Evolutionary conservation across 2,888 invertebrate genomes (phyloP), one percentile per base, ranked within the genome.

Genomic region (Orthonevra nobilis): DNA sequence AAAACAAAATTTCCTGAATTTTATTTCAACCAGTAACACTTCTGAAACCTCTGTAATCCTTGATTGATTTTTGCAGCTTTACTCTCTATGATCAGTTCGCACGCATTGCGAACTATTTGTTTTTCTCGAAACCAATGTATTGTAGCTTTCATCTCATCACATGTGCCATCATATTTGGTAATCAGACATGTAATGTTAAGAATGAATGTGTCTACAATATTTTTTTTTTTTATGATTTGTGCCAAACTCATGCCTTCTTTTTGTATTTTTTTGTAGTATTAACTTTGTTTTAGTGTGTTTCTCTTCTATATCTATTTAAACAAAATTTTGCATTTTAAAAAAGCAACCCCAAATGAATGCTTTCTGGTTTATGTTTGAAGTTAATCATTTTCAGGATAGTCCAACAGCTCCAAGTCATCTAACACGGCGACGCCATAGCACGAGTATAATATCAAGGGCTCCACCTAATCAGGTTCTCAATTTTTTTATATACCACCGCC

Each of bases 391-490:
- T 81, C 88, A 91, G 90, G 91, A 91, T 89, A 91, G 90, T 88
- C 90, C 91, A 84, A 90, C 90, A 86, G 89, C 90, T 87, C 89
- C 87, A 86, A 87, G 92, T 87, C 92, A 92, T 89, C 92, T 93
- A 89, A 93, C 93, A 85, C 91, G 92, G 88, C 92, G 94, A 87
- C 92, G 94, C 84, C 93, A 94, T 91, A 94, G 94, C 90, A 93
- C 94, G 87, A 89, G 89, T 86, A 89, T 88, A 84, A 87, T 89
- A 84, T 87, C 88, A 84, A 88, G 89, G 86, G 88, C 88, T 83
- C 86, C 87, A 82, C 86, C 88, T 85, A 88, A 88, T 86, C 89
- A 89, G 89, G 89, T 89, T 87, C 86, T 85, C 84, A 85, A 83
- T 81, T 83, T 83, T 82, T 81, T 68, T 79, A 69, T 52, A 54